Percentiles rank a stretch among this genome's conserved stretches.
Conservation (phyloP, 2,888 invertebrate species). For the Tuberolachnus salignus region DNA sequence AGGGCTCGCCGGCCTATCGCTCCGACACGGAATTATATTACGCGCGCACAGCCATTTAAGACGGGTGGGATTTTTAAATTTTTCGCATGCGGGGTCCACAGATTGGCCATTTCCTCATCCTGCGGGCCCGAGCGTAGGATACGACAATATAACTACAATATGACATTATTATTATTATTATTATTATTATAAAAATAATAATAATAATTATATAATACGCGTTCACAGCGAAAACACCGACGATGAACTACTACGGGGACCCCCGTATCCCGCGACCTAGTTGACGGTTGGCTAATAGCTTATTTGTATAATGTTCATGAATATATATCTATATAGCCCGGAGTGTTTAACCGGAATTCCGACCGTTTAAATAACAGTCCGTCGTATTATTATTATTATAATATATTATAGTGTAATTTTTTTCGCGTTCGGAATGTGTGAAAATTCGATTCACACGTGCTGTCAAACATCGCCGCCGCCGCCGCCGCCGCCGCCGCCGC, state of each 20-base stretch:
- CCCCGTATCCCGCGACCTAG: background rate
- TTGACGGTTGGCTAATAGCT: too few species aligned
- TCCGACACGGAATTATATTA: slow-evolving; percentile 2
- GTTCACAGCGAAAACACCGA: slow-evolving; percentile 3
- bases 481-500: too few species aligned
- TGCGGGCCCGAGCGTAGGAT: slow-evolving; percentile 14
- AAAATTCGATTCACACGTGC: slow-evolving; percentile 33
- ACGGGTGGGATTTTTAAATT: slow-evolving; percentile 54
- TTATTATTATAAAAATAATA: too few species aligned
- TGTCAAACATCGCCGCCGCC: slow-evolving; percentile 42
- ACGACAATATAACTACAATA: background rate
- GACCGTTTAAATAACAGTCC: slow-evolving; percentile 44
- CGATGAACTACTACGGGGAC: background rate
- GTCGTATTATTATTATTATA: slow-evolving; percentile 1
- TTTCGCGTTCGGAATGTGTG: background rate
- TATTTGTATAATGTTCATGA: too few species aligned
- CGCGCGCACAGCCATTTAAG: slow-evolving; percentile 31
- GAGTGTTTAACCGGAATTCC: slow-evolving; percentile 31
- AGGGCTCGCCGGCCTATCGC: too few species aligned
- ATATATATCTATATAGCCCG: too few species aligned
- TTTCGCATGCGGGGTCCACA: slow-evolving; percentile 53
- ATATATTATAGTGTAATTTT: too few species aligned
- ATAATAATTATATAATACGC: slow-evolving; percentile 14
- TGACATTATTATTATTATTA: too few species aligned
- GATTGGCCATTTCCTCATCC: slow-evolving; percentile 55